Evolutionary conservation across 2,113 vertebrate genomes (phyloP).

Genomic region (Crotalus helleri): DNA sequence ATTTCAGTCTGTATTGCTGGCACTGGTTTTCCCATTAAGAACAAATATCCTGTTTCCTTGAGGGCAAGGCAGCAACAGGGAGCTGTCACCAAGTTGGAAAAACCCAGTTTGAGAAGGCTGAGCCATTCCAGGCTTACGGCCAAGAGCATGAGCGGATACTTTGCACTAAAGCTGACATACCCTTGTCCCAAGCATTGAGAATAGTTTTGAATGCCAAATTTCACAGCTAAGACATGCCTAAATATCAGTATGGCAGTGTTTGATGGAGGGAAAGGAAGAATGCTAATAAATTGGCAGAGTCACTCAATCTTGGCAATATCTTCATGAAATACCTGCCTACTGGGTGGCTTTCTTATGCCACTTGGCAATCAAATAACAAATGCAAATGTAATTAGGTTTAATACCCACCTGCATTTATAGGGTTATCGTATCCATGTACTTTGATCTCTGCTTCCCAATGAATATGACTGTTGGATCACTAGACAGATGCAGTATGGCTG

Average conservation of each 20-base stretch:
- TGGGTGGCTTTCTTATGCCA: background rate
- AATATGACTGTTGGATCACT: background rate
- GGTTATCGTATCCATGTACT: background rate
- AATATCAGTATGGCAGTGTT: background rate
- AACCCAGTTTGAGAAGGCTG: conserved; percentile 43
- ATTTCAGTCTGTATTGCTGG: conserved; percentile 42
- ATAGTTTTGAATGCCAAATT: conserved; percentile 37
- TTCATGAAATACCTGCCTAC: background rate
- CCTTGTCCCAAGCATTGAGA: conserved; percentile 4
- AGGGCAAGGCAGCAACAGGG: conserved; percentile 33
- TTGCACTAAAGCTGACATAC: conserved; percentile 11
- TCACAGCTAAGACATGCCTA: conserved; percentile 2
- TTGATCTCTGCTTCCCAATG: background rate
- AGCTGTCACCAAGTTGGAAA: conserved; percentile 48
- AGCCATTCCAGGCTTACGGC: conserved; percentile 56
- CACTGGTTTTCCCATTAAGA: conserved; percentile 44
- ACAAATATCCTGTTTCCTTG: background rate
- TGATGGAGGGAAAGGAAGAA: background rate
- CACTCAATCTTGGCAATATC: background rate
- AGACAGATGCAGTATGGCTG: background rate
- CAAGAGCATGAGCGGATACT: conserved; percentile 34
- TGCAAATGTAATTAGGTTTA: conserved; percentile 9
- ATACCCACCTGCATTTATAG: background rate
- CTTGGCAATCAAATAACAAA: background rate
- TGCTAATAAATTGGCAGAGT: background rate